These are phyloP conservation scores for Amphibalanus amphitrite DNA, from an alignment of 1,140 invertebrate species.

Conservation along the genomic window DNA sequence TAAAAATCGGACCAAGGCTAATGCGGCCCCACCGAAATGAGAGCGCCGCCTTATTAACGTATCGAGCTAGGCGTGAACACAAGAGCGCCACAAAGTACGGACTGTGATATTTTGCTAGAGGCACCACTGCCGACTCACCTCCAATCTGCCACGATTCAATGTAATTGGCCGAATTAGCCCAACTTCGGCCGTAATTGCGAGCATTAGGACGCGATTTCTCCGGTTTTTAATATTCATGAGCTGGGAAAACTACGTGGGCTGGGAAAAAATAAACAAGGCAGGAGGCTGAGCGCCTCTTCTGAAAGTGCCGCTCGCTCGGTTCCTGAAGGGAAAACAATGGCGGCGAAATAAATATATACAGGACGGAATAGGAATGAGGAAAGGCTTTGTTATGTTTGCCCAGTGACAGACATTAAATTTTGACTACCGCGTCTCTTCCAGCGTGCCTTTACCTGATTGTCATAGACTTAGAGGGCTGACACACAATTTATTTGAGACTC, in stretches of 20 bases:
- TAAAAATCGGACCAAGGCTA: too few species aligned
- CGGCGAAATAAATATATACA: background rate
- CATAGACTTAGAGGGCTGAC: too few species aligned
- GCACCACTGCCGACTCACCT: background rate
- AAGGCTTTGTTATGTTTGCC: background rate
- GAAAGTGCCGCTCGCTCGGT: background rate
- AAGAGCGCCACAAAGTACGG: too few species aligned
- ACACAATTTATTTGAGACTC: too few species aligned
- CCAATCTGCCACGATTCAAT: background rate
- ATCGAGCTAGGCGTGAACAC: too few species aligned
- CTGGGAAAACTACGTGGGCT: background rate
- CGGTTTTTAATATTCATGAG: constrained; percentile 2
- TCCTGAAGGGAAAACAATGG: background rate
- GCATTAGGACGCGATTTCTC: background rate
- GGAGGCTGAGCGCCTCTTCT: background rate
- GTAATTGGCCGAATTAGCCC: background rate
- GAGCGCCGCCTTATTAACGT: too few species aligned
- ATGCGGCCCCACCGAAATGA: too few species aligned
- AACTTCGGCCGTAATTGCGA: background rate
- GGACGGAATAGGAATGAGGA: background rate
- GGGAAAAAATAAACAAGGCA: background rate
- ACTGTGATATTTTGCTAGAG: too few species aligned
- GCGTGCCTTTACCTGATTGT: too few species aligned
- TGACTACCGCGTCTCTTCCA: too few species aligned
- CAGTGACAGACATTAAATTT: too few species aligned